Evolutionary conservation across 2,797 vertebrate species (phyloP), one percentile per base, ranked within the genome.

Genomic region (Lerista edwardsae): DNA sequence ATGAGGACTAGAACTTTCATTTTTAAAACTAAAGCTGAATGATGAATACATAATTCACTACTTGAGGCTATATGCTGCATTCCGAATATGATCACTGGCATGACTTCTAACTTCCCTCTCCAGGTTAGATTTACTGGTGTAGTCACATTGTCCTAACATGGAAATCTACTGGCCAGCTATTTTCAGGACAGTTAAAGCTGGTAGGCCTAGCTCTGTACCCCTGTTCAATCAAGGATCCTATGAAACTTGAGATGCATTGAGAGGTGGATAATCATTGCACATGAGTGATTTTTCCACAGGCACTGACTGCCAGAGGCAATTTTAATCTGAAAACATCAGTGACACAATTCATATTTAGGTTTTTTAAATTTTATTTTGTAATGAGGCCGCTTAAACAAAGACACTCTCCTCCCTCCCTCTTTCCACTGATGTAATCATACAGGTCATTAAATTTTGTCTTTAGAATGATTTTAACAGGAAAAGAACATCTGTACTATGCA

Each of bases 381-480:
- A 83, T 75, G 71, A 79, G 31, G 69, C 51, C 25, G 36, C n/a
- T 59, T 79, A 31, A 79, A 62, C 61, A 74, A 68, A 74, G 23
- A 51, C 73, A 59, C 67, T 10, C 23, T 74, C 71, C 21, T 7
- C 17, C 12, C 3, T 14, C 7, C 4, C 27, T 15, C 6, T 29
- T 51, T 67, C 44, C 39, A 31, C 9, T 61, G 55, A 59, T 6
- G 15, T 61, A 71, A 62, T 64, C 65, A 36, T 81, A 69, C 8
- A 47, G 29, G 31, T 3, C 36, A 59, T 59, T 59, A 34, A 61
- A 51, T 68, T 29, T 21, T 64, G 64, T 67, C 75, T 87, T 73
- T 87, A 75, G 44, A 61, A 74, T 34, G 69, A 61, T 68, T 79
- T 47, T 61, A 79, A 83, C 55, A 79, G 77, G 47, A 73, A 67